A percentile compares a stretch with the other conserved stretches of the same genome.
These are phyloP conservation scores for Branchellion lobata DNA, from an alignment of 2,888 invertebrate genomes.

Conservation along the genomic window DNA sequence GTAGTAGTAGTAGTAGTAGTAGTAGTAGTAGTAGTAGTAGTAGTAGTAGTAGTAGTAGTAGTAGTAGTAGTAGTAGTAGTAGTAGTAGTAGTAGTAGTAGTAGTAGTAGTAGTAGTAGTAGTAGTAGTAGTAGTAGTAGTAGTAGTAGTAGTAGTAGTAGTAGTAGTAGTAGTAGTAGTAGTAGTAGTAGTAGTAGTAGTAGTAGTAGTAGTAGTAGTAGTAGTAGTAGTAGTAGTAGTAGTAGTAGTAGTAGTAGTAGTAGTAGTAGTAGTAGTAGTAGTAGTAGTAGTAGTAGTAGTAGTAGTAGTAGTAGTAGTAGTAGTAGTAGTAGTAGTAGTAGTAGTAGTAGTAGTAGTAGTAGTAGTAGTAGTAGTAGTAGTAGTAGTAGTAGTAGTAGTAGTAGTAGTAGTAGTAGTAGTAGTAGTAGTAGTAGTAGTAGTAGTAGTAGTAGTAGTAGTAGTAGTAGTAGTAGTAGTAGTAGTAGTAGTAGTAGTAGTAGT, in stretches of 20 bases:
- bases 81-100: background rate
- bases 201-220: slow-evolving; percentile 9
- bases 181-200: slow-evolving; percentile 9
- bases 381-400: background rate
- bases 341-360: background rate
- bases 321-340: background rate
- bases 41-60: slow-evolving; percentile 16
- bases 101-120: slow-evolving; percentile 3
- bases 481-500: background rate
- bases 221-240: slow-evolving; percentile 6
- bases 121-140: background rate
- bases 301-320: slow-evolving; percentile 16
- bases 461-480: slow-evolving; percentile 16
- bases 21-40: background rate
- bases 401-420: background rate
- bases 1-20: slow-evolving; percentile 3
- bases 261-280: background rate
- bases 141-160: background rate
- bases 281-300: background rate
- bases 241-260: slow-evolving; percentile 11
- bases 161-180: background rate
- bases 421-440: slow-evolving; percentile 2
- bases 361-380: slow-evolving; percentile 4
- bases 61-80: background rate
- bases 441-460: background rate